Base-by-base conservation (phyloP, 2,888 invertebrate genomes). In the Thereva nobilitata region DNA sequence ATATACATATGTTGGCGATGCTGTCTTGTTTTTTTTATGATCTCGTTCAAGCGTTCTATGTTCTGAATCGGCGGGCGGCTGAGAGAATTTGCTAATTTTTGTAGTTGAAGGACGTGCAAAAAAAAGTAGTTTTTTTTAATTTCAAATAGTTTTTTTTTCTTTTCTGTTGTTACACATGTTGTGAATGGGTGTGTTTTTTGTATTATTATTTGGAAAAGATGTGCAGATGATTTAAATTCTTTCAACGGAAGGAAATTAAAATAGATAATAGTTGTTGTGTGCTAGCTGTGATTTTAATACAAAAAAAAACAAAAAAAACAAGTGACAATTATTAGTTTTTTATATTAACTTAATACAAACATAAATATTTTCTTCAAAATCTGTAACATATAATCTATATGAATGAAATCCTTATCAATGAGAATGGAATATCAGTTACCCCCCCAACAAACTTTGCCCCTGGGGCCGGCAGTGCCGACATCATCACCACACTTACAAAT, bases 341-440 rank as follows among this genome's bases (percentile, higher is more conserved):
- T 10, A 10, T 49, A 56, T 8, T 44, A 23, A 44, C 10, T 42
- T 41, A 10, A 53, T 50, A 12, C n/a, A n/a, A n/a, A 40, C 38
- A 23, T 55, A 5, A 10, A 41, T 54, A 10, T 12, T 9, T 34
- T 3, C 0, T n/a, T 4, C 3, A 4, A 10, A 10, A 9, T 4
- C 6, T 49, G 9, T 35, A 34, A 2, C 0, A 23, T 5, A 45
- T 23, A 45, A 38, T 6, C n/a, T 64, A 50, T 72, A 72, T 71
- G 70, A 73, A 72, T 72, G 71, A 72, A 74, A 70, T 70, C 70
- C 70, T 66, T 74, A 74, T 73, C 73, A 68, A 78, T 78, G 77
- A 79, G 76, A 76, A 81, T 81, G 81, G 81, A 81, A 75, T 81
- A 81, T 74, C 79, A 80, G 77, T 75, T 80, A 75, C 78, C 80